Percentiles rank a stretch among this genome's conserved stretches.
phyloP scores from a whole-genome alignment of 2,113 vertebrate genomes.

The Lipophrys pholis region DNA sequence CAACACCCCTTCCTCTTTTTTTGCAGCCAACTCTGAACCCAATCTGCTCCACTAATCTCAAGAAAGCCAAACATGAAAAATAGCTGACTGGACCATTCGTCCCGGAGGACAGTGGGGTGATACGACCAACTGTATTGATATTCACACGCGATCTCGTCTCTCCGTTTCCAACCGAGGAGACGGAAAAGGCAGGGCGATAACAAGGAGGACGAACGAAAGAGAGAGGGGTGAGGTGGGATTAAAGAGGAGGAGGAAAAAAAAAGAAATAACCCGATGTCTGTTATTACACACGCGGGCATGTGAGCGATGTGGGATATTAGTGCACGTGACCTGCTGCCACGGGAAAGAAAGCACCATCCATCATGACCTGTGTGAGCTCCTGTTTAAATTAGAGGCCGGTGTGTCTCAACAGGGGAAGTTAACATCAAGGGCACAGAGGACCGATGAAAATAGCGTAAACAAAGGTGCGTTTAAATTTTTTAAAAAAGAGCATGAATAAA shows the following conservation, averaged over 20 bases:
- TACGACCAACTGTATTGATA: constrained; percentile 36
- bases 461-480: constrained; percentile 33
- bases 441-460: constrained; percentile 21
- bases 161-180: constrained; percentile 23
- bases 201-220: constrained; percentile 7
- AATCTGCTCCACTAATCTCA: constrained; percentile 39
- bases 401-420: constrained; percentile 31
- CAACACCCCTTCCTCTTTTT: constrained; percentile 11
- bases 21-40: constrained; percentile 35
- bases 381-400: constrained; percentile 46
- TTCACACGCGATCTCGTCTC: constrained; percentile 47
- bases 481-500: constrained; percentile 44
- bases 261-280: constrained; percentile 46
- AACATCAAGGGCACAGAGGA: constrained; percentile 50
- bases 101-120: constrained; percentile 19
- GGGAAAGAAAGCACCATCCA: constrained; percentile 65
- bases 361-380: constrained; percentile 58
- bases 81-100: constrained; percentile 36
- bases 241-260: constrained; percentile 21
- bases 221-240: constrained; percentile 18
- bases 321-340: constrained; percentile 63
- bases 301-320: constrained; percentile 59
- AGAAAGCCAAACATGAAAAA: constrained; percentile 49
- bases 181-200: constrained; percentile 19
- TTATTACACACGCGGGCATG: constrained; percentile 50